Evolutionary conservation across 2,888 invertebrate genomes (phyloP).

Genomic region (Chironomus riparius): DNA sequence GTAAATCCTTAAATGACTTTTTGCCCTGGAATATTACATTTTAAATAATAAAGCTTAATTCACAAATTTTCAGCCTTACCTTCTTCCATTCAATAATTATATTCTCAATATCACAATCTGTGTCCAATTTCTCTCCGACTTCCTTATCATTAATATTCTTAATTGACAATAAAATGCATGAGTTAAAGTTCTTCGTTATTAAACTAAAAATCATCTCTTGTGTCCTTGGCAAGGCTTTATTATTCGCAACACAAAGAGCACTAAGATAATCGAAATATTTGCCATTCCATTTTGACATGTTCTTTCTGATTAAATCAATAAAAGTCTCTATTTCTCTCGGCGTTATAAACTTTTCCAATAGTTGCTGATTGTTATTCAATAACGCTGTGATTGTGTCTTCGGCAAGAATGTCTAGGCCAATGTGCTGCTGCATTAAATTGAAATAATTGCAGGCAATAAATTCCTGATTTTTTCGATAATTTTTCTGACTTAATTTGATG

Average conservation of each 20-base stretch:
- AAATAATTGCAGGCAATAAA: conserved; percentile 94
- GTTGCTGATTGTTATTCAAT: conserved; percentile 92
- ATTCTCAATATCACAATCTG: conserved; percentile 29
- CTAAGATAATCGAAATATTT: conserved; percentile 95
- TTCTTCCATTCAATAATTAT: conserved; percentile 52
- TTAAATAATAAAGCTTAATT: conserved; percentile 16
- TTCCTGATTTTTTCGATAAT: conserved; percentile 98
- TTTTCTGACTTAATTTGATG: conserved; percentile 87
- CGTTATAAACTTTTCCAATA: conserved; percentile 96
- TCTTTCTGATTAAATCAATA: conserved; percentile 90
- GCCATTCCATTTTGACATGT: conserved; percentile 89
- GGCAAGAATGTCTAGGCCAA: conserved; percentile 95
- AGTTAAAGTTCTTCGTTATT: too few relatives aligned
- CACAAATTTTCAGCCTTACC: conserved; percentile 5
- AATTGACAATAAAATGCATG: too few relatives aligned
- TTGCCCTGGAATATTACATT: conserved; percentile 27
- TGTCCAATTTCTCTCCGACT: conserved; percentile 11
- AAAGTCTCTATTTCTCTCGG: conserved; percentile 98
- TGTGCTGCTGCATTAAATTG: conserved; percentile 99
- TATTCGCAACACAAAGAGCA: conserved; percentile 95
- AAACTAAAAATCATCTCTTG: conserved; percentile 88
- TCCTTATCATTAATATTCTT: too few relatives aligned
- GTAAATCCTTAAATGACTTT: conserved; percentile 51
- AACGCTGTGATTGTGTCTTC: conserved; percentile 99
- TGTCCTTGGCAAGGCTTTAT: conserved; percentile 92